Percentiles rank a stretch among this genome's conserved stretches.
Conservation (phyloP, 2,797 vertebrate species). For the Tangara arthus region DNA sequence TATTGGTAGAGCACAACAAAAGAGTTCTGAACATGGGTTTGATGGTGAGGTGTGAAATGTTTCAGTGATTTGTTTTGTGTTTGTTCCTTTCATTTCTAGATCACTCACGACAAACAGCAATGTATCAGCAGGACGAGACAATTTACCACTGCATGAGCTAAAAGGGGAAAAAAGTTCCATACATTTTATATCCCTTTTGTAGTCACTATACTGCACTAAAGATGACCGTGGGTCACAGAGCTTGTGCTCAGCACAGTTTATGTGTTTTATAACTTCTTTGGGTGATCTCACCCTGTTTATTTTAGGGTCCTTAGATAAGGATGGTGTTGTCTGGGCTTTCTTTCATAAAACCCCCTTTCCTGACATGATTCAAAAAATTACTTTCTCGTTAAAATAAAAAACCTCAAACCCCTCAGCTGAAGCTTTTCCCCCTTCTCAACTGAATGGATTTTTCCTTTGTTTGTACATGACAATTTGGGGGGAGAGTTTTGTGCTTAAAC, state of each 20-base stretch:
- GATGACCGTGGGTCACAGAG: conserved; percentile 24
- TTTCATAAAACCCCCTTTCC: background rate
- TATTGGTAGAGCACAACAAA: conserved; percentile 41
- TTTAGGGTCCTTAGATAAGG: background rate
- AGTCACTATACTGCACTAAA: background rate
- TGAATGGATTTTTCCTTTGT: conserved; percentile 55
- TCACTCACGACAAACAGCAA: conserved; percentile 57
- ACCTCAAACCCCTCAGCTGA: background rate
- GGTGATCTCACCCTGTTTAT: conserved; percentile 17
- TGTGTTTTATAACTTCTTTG: conserved; percentile 26
- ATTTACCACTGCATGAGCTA: conserved; percentile 41
- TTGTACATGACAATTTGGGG: conserved; percentile 25
- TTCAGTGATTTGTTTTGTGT: conserved; percentile 63
- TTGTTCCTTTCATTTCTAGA: conserved; percentile 67
- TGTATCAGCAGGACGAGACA: conserved; percentile 57
- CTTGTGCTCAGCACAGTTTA: background rate
- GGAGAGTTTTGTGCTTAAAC: conserved; percentile 53
- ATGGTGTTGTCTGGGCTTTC: background rate
- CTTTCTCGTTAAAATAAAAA: background rate
- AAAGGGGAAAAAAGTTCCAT: conserved; percentile 52
- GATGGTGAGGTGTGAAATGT: conserved; percentile 64
- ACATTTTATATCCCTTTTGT: conserved; percentile 60
- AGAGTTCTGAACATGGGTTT: conserved; percentile 39
- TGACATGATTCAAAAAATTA: background rate
- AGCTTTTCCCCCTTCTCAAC: conserved; percentile 26